Conservation (phyloP, 2,113 vertebrate genomes). For the Tyto alba region DNA sequence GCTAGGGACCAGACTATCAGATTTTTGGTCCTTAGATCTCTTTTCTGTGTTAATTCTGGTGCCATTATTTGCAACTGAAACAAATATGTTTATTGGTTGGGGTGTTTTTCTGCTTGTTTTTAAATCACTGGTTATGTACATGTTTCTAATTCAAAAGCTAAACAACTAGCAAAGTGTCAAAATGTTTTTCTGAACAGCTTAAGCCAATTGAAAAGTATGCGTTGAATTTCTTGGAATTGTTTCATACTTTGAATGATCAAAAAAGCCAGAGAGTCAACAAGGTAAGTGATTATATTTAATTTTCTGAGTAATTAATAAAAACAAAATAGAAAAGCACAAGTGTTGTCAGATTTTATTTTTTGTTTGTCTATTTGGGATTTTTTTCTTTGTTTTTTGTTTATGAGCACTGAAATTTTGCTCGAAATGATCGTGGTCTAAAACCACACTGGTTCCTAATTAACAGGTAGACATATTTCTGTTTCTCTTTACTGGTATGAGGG, state of each 20-base stretch:
- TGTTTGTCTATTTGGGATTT: not conserved
- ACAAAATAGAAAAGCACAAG: not conserved
- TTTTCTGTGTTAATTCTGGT: not conserved
- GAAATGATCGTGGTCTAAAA: not conserved
- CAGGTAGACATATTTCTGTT: not conserved
- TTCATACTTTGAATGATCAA: constrained; percentile 61
- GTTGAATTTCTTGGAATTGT: constrained; percentile 84
- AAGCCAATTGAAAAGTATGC: constrained; percentile 89
- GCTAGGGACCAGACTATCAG: not conserved
- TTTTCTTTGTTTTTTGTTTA: not conserved
- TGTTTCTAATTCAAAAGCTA: not conserved
- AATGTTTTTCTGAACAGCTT: constrained; percentile 70
- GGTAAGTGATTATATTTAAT: constrained; percentile 16
- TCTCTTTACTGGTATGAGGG: not conserved
- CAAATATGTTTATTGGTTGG: not conserved
- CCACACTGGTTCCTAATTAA: not conserved
- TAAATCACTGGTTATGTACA: not conserved
- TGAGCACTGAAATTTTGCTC: not conserved
- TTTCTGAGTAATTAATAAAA: not conserved
- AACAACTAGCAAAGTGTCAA: not conserved
- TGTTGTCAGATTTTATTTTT: not conserved
- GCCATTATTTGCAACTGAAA: not conserved
- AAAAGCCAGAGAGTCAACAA: constrained; percentile 30
- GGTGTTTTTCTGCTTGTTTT: not conserved
- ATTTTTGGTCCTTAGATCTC: not conserved